Percentiles rank a stretch among this genome's conserved stretches.
phyloP scores from a whole-genome alignment of 2,113 vertebrate genomes.

The Taurulus bubalis region DNA sequence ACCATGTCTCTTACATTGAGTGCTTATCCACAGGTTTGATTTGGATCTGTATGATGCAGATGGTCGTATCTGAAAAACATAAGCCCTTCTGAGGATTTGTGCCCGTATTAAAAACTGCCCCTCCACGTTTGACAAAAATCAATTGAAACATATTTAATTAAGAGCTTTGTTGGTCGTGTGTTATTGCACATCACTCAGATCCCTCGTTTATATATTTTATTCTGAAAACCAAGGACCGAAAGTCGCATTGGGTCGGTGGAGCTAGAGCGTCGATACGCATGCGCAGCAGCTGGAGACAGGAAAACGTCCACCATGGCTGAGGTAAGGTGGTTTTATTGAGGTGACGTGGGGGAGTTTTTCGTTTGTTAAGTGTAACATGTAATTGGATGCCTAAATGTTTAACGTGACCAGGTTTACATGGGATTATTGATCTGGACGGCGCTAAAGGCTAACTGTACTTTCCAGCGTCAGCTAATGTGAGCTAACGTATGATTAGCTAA shows the following conservation, averaged over 20 bases:
- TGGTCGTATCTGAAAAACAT: no score
- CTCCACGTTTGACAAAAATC: no score
- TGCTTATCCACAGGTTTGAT: no score
- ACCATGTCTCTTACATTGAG: no score
- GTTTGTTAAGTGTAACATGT: not conserved
- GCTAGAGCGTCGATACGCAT: not conserved
- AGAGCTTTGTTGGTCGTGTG: no score
- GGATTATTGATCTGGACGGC: not conserved
- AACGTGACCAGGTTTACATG: not conserved
- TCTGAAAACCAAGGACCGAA: slow-evolving; percentile 29
- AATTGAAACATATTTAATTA: no score
- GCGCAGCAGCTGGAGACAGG: not conserved
- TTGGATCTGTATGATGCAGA: no score
- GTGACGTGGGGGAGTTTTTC: not conserved
- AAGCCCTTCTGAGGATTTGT: no score
- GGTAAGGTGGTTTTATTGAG: slow-evolving; percentile 50
- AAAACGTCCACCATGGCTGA: slow-evolving; percentile 75
- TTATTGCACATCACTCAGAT: no score
- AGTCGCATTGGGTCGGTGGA: not conserved
- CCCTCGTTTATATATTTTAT: slow-evolving; percentile 7
- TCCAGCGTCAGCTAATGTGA: slow-evolving; percentile 4
- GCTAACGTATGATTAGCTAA: slow-evolving; percentile 53
- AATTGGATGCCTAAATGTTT: fast-evolving
- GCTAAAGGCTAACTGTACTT: not conserved
- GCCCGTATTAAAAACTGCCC: no score